Percentiles rank a stretch among this genome's conserved stretches.
phyloP scores from a whole-genome alignment of 2,113 vertebrate genomes.

The Cyprinodon variegatus region DNA sequence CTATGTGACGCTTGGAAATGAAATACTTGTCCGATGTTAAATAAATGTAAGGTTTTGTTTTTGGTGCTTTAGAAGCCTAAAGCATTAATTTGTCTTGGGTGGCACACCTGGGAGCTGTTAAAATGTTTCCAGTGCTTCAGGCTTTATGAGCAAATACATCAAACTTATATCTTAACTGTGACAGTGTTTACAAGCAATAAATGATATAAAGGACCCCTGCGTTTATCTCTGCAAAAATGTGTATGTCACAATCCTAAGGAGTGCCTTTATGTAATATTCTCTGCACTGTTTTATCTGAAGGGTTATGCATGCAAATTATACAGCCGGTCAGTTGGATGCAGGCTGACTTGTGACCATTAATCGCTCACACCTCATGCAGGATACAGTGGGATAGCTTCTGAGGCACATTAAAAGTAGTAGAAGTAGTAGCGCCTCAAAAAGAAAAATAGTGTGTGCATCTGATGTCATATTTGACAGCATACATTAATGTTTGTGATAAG shows the following conservation, averaged over 20 bases:
- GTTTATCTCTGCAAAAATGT: not conserved
- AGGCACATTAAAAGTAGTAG: no score
- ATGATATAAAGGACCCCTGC: not conserved
- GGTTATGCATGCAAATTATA: not conserved
- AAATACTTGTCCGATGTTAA: not conserved
- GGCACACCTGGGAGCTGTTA: not conserved
- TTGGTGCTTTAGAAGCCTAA: not conserved
- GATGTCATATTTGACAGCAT: no score
- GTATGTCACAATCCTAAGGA: not conserved
- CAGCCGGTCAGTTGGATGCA: not conserved
- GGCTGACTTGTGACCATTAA: not conserved
- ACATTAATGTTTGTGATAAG: no score
- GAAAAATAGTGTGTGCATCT: no score
- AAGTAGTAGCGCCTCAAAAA: no score
- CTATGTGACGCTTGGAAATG: not conserved
- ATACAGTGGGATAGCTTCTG: no score
- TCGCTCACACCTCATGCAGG: no score
- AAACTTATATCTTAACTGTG: not conserved
- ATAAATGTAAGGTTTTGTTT: not conserved
- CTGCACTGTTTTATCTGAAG: not conserved
- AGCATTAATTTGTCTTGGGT: not conserved
- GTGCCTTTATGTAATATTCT: not conserved
- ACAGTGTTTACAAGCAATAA: not conserved
- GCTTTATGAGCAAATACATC: not conserved
- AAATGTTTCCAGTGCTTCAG: not conserved